Evolutionary conservation across 2,113 vertebrate genomes (phyloP).

Genomic region (Engystomops pustulosus): DNA sequence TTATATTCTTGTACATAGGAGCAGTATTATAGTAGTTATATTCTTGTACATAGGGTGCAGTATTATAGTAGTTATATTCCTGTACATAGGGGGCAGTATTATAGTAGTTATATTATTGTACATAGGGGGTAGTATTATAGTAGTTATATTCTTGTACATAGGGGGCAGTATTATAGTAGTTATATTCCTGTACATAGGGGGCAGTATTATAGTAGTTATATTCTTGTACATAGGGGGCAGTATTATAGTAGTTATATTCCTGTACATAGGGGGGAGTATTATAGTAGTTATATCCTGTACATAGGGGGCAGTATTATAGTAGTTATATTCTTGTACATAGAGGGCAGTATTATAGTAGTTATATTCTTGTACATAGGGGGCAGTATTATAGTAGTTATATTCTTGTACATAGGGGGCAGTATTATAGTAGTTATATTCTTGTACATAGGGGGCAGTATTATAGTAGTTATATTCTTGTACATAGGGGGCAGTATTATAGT

Average conservation of each 20-base stretch:
- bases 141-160: neutral
- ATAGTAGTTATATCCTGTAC: neutral
- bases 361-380: neutral
- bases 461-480: too few species aligned
- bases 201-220: constrained; percentile 4
- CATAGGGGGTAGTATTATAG: neutral
- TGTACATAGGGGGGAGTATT: neutral
- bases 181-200: neutral
- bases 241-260: constrained; percentile 15
- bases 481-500: too few species aligned
- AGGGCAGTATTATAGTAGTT: neutral
- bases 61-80: neutral
- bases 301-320: neutral
- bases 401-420: too few species aligned
- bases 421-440: too few species aligned
- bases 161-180: neutral
- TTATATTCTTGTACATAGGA: too few species aligned
- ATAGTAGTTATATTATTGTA: constrained; percentile 10
- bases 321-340: neutral
- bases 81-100: neutral
- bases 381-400: too few species aligned
- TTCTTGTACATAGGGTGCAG: neutral
- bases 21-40: constrained; percentile 13
- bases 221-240: neutral
- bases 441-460: too few species aligned